Evolutionary conservation across 1,140 invertebrate species (phyloP).

Genomic region (Bombus difficillimus): DNA sequence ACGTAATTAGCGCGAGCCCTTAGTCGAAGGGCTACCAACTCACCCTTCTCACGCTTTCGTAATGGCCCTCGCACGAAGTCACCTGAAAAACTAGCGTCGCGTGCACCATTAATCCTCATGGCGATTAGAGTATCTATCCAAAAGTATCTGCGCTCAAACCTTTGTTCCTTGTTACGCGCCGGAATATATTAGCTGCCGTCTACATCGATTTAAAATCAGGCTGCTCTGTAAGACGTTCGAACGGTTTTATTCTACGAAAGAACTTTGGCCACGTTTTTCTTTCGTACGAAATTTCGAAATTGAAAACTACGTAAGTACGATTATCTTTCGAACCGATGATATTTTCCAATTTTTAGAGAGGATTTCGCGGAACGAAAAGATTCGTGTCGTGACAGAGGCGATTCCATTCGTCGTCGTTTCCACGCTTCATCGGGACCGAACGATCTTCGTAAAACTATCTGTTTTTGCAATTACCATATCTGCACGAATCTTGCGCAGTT

Average conservation of each 20-base stretch:
- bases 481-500: not conserved
- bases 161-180: constrained; percentile 33
- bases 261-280: not conserved
- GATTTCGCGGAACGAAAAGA: not conserved
- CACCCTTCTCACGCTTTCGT: constrained; percentile 70
- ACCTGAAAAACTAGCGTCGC: constrained; percentile 65
- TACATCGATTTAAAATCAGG: not conserved
- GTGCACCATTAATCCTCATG: constrained; percentile 62
- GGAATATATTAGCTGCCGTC: not conserved
- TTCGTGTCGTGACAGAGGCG: not conserved
- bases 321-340: too few relatives aligned
- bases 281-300: too few relatives aligned
- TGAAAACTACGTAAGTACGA: too few relatives aligned
- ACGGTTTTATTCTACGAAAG: too few relatives aligned
- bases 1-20: constrained; percentile 76
- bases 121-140: constrained; percentile 60
- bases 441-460: not conserved
- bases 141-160: constrained; percentile 38
- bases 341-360: not conserved
- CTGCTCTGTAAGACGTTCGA: too few relatives aligned
- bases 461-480: not conserved
- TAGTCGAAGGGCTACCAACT: constrained; percentile 59
- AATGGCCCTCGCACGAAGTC: constrained; percentile 69
- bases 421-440: too few relatives aligned
- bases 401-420: not conserved